Evolutionary conservation across 1,140 invertebrate genomes (phyloP), one percentile per base, ranked within the genome.

Genomic region (Gonatopus flavifemur): DNA sequence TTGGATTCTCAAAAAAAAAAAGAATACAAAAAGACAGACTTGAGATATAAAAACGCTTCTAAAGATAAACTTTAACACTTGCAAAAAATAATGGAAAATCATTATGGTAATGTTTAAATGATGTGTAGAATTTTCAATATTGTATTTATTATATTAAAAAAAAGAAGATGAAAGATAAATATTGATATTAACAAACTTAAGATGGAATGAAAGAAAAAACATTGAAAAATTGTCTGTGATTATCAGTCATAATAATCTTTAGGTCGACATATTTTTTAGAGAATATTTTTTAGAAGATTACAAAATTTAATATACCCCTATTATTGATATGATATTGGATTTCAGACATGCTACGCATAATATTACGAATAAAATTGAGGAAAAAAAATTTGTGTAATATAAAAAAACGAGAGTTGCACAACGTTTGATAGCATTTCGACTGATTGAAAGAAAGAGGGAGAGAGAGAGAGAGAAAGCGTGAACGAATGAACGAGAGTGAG

Each of bases 191-290:
- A 59, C 18, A 41, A 59, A 62, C 52, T 62, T 19, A 35, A 28
- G 43, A 31, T 7, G 49, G 56, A 56, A 59, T 18, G 49, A 57
- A 66, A 62, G 44, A 44, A 72, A 60, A 66, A n/a, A n/a, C n/a
- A 66, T 65, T 62, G 45, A 67, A 67, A 62, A 74, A 76, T 74
- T 74, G 70, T 76, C 72, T 74, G 72, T 76, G 74, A 76, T 76
- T 76, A 74, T 74, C 74, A 74, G 74, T 76, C 74, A 74, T 76
- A 76, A 76, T 74, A 76, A 76, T 76, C 72, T 76, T 74, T 74
- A 76, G 74, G 72, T 74, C 72, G 52, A 76, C 67, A 74, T 76
- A 76, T 76, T 76, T 76, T 76, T 76, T 76, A 76, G 72, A 76
- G 65, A 67, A 72, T 76, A 76, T 76, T 76, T 76, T 76, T 76